Percentiles rank a stretch among this genome's conserved stretches.
phyloP scores from a whole-genome alignment of 2,888 invertebrate genomes.

The Brachynemurus nebulosus region DNA sequence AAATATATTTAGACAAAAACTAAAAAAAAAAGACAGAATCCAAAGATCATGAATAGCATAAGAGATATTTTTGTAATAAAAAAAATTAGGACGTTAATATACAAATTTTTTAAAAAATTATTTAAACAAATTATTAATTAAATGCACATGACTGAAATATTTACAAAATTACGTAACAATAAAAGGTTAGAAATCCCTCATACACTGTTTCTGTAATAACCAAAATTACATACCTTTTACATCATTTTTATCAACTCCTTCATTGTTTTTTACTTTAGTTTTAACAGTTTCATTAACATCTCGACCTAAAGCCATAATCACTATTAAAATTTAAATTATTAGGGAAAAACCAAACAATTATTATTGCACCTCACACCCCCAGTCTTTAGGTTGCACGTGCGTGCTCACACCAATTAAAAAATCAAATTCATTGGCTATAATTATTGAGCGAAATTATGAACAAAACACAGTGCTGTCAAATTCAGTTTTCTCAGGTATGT shows the following conservation, averaged over 20 bases:
- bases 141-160: slow-evolving; percentile 3
- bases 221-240: not conserved
- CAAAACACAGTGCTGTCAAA: too few relatives aligned
- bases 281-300: slow-evolving; percentile 22
- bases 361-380: not conserved
- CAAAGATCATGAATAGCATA: too few relatives aligned
- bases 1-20: too few relatives aligned
- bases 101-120: too few relatives aligned
- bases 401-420: not conserved
- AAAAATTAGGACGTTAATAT: too few relatives aligned
- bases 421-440: not conserved
- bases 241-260: not conserved
- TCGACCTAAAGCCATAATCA: slow-evolving; percentile 25
- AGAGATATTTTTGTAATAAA: too few relatives aligned
- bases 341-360: not conserved
- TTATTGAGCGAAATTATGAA: not conserved
- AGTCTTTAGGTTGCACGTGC: not conserved
- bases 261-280: slow-evolving; percentile 17
- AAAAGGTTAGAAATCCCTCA: slow-evolving; percentile 4
- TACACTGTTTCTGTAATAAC: not conserved
- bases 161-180: slow-evolving; percentile 4
- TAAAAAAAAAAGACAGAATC: too few relatives aligned
- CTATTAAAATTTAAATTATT: not conserved
- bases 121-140: not conserved
- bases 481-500: too few relatives aligned